Evolutionary conservation across 2,797 vertebrate species (phyloP), one percentile per base, ranked within the genome.

Genomic region (Bufotes viridis): DNA sequence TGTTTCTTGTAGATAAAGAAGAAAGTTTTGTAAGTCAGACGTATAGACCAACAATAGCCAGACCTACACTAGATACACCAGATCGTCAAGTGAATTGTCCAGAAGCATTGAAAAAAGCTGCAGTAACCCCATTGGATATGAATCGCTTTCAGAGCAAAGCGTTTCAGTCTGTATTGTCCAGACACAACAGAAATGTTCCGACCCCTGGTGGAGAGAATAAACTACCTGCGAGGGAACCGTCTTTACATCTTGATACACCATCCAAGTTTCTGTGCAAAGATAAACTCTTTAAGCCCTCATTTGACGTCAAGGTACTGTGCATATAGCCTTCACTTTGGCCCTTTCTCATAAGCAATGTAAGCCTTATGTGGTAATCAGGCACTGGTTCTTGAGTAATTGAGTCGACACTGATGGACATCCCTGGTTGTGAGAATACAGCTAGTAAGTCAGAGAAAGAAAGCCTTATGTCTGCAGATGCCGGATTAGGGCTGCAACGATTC

Each of bases 261-360:
- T 99, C 98, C 7, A 97, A 97, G 60, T 99, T 99, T 91, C 95
- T 99, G 89, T 97, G 96, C 90, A 96, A 96, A 94, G 97, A 98
- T 93, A 96, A 97, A 89, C 96, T 98, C 1, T 99, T 99, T 90
- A 97, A 97, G 84, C 98, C 98, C 15, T 95, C 97, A 3, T 99
- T 99, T 92, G 97, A 98, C 89, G 95, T 97, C 72, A 97, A 97
- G 96, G 97, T 97, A 90, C 92, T 3, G 18, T 61, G 18, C 10
- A 34, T 26, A 6, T n/a, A 70, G 26, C 12, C 14, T 5, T 34
- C 17, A 26, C 24, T 24, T 4, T 26, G 24, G 10, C 8, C 61
- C 7, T 65, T 65, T 7, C 60, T 65, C 22, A 67, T 67, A 26
- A 67, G 4, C 42, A 42, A 42, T 42, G 42, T 42, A 42, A 42